phyloP scores from a whole-genome alignment of 2,797 vertebrate genomes.

The Cercopithecus diana region DNA sequence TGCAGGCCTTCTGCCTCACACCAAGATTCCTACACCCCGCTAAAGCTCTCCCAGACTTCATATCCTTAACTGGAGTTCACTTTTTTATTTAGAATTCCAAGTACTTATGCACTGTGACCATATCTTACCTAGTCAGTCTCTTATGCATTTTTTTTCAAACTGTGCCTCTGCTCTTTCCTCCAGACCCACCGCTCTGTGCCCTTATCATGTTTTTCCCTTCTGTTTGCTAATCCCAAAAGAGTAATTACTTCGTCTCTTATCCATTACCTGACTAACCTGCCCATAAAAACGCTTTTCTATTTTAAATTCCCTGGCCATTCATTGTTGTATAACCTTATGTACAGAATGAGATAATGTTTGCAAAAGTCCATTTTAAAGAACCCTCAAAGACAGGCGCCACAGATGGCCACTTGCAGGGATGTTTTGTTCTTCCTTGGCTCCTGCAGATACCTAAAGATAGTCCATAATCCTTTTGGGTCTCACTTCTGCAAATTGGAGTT shows the following conservation, averaged over 20 bases:
- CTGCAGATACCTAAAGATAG: not conserved
- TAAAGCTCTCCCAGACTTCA: not conserved
- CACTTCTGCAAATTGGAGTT: not conserved
- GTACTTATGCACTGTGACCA: not conserved
- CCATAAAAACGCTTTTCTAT: not conserved
- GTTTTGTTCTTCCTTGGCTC: not conserved
- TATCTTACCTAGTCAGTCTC: not conserved
- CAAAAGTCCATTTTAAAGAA: slow-evolving; percentile 32
- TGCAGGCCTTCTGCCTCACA: not conserved
- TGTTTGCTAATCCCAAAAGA: not conserved
- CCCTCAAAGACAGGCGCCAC: not conserved
- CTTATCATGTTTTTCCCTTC: not conserved
- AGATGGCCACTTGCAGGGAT: not conserved
- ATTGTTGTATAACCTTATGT: not conserved
- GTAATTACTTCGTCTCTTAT: not conserved
- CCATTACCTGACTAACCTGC: slow-evolving; percentile 16
- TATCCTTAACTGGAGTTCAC: not conserved
- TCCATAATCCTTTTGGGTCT: not conserved
- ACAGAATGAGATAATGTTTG: slow-evolving; percentile 43
- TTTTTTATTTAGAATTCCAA: not conserved
- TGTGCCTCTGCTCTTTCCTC: not conserved
- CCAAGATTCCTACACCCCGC: not conserved
- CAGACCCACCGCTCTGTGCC: not conserved
- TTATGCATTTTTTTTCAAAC: not conserved
- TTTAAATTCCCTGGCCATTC: slow-evolving; percentile 40